phyloP scores from a whole-genome alignment of 2,888 invertebrate species.

The Idaea dimidiata region DNA sequence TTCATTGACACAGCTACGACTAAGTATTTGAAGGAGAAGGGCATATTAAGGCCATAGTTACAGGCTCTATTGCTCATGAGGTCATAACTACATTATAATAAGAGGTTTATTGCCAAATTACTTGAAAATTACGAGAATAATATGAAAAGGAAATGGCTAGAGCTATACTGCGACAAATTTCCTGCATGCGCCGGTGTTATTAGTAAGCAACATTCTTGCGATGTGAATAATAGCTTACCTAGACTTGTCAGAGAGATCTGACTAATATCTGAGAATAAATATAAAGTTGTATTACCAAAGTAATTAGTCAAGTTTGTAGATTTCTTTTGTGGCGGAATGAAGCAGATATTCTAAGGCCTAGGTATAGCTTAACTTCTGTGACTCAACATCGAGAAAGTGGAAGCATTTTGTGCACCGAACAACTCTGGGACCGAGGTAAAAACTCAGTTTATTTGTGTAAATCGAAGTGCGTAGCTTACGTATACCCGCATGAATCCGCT shows the following conservation, averaged over 20 bases:
- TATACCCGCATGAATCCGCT: slow-evolving; percentile 28
- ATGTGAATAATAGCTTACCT: slow-evolving; percentile 40
- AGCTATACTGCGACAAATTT: slow-evolving; percentile 12
- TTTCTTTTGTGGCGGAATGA: no score
- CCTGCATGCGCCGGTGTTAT: slow-evolving; percentile 17
- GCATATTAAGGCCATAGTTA: slow-evolving; percentile 12
- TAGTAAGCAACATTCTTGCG: slow-evolving; percentile 39
- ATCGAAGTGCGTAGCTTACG: not conserved
- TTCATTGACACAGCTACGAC: not conserved
- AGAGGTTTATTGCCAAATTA: slow-evolving; percentile 26
- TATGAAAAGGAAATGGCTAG: slow-evolving; percentile 12
- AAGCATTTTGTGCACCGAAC: no score
- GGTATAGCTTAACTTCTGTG: no score
- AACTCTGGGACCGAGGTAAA: no score
- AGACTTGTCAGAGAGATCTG: slow-evolving; percentile 2
- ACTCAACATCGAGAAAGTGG: no score
- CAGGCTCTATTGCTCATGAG: not conserved
- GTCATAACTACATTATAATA: slow-evolving; percentile 4
- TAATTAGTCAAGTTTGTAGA: no score
- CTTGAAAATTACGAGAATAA: slow-evolving; percentile 14
- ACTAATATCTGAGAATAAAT: not conserved
- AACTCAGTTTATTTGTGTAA: not conserved
- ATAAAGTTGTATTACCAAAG: not conserved
- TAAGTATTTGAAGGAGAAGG: slow-evolving; percentile 13
- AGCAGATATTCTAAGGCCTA: no score